These are phyloP conservation scores for Orgyia antiqua DNA, from an alignment of 2,888 invertebrate species.

Conservation along the genomic window DNA sequence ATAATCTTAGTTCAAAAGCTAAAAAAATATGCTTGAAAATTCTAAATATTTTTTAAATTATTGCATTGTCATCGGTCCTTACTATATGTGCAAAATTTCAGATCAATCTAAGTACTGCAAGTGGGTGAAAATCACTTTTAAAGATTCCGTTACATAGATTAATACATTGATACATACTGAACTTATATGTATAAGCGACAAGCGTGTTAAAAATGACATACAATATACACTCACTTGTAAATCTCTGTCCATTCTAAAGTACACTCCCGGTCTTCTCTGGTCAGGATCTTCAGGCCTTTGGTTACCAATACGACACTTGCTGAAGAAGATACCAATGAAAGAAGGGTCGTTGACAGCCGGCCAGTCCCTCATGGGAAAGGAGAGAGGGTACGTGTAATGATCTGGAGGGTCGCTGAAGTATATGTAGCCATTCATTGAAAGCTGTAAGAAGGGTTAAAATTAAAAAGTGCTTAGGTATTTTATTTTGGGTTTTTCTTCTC, in stretches of 20 bases:
- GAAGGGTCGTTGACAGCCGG: slow-evolving; percentile 91
- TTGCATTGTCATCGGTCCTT: no score
- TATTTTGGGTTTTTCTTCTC: not conserved
- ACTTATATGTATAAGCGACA: no score
- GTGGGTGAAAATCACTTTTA: no score
- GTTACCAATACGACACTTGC: slow-evolving; percentile 89
- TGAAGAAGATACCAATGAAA: slow-evolving; percentile 96
- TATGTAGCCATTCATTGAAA: slow-evolving; percentile 89
- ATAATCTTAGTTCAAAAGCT: no score
- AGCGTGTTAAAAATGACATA: no score
- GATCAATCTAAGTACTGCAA: no score
- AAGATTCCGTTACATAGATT: no score
- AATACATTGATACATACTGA: no score
- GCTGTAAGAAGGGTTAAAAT: no score
- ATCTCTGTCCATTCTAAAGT: slow-evolving; percentile 83
- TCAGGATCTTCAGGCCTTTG: slow-evolving; percentile 85
- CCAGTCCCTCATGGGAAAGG: slow-evolving; percentile 92
- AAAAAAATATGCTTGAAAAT: no score
- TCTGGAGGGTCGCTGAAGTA: slow-evolving; percentile 95
- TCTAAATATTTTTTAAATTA: no score
- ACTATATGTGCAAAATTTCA: no score
- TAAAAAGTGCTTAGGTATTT: not conserved
- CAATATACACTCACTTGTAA: slow-evolving; percentile 46
- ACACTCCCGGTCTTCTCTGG: slow-evolving; percentile 87
- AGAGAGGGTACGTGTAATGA: slow-evolving; percentile 90